Base-by-base conservation (phyloP, 1,140 invertebrate genomes). In the Anthonomus grandis region DNA sequence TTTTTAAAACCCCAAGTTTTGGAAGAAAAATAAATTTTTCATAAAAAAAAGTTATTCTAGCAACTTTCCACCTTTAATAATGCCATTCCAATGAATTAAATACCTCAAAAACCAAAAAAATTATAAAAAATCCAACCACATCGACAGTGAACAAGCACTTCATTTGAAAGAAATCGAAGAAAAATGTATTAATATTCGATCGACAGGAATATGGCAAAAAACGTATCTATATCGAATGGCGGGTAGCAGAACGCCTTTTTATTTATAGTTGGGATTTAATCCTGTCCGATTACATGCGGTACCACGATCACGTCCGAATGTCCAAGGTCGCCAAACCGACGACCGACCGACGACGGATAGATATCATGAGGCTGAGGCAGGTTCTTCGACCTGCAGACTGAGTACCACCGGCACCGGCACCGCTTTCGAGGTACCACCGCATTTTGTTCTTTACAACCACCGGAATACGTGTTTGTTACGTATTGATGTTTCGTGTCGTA, bases 251-350 rank as follows among this genome's bases (percentile, higher is more conserved):
- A 44, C 17, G n/a, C 21, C 25, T 47, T 47, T 47, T 47, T 23
- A 25, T 49, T 21, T 23, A 49, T 36, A 37, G 47, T 49, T 49
- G 18, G 31, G 47, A 49, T 49, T 49, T 49, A 49, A 49, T 37
- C 17, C 31, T 49, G 12, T 27, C 19, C 34, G 31, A 49, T 49
- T 49, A 49, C 27, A 49, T 17, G 47, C 47, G 47, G 34, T 37
- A 21, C 27, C 34, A 15, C 47, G n/a, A 49, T 49, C 47, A 37
- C 47, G 47, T 49, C 47, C 47, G 47, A 49, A 27, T 49, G 47
- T 19, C 38, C 47, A 49, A 49, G 47, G 47, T 49, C 47, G 34
- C 23, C 4, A n/a, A 13, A n/a, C 22, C 13, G n/a, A 19, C 42
- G 22, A 22, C 42, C 47, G 31, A 49, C 47, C 24, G 44, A 47